Evolutionary conservation across 2,113 vertebrate genomes (phyloP).

Genomic region (Dasyurus viverrinus): DNA sequence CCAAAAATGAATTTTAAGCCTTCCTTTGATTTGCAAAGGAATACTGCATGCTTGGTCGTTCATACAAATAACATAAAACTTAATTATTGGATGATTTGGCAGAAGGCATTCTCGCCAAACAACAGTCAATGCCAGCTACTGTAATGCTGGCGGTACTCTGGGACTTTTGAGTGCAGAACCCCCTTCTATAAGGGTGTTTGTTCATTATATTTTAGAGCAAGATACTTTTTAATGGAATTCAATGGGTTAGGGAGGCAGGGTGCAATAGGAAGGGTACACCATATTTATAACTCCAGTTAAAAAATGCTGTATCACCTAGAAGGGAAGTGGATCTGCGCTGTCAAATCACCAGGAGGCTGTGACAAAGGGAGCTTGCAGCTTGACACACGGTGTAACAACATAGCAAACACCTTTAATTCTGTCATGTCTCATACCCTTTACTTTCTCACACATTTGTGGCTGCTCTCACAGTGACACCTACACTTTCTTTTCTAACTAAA

Average conservation of each 20-base stretch:
- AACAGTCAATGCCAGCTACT: constrained; percentile 82
- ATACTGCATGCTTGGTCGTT: constrained; percentile 87
- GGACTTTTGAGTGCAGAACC: constrained; percentile 69
- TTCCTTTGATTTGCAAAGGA: constrained; percentile 87
- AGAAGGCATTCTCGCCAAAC: constrained; percentile 86
- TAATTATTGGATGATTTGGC: constrained; percentile 91
- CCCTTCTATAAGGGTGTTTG: constrained; percentile 65
- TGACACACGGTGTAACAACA: constrained; percentile 88
- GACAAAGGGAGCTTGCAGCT: constrained; percentile 87
- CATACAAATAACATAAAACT: constrained; percentile 90
- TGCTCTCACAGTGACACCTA: constrained; percentile 85
- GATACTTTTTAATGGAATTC: constrained; percentile 65
- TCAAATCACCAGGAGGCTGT: constrained; percentile 88
- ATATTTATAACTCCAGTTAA: constrained; percentile 78
- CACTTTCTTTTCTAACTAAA: constrained; percentile 78
- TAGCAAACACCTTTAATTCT: constrained; percentile 93
- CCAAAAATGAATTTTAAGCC: constrained; percentile 86
- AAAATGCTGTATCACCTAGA: constrained; percentile 86
- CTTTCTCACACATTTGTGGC: constrained; percentile 88
- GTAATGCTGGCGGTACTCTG: constrained; percentile 75
- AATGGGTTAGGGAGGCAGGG: constrained; percentile 62
- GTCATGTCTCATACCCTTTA: constrained; percentile 92
- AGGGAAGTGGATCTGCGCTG: constrained; percentile 85
- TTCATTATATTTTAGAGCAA: constrained; percentile 68
- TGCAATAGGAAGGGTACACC: background rate